Base-by-base conservation (phyloP, 2,113 vertebrate species). In the Varanus komodoensis region DNA sequence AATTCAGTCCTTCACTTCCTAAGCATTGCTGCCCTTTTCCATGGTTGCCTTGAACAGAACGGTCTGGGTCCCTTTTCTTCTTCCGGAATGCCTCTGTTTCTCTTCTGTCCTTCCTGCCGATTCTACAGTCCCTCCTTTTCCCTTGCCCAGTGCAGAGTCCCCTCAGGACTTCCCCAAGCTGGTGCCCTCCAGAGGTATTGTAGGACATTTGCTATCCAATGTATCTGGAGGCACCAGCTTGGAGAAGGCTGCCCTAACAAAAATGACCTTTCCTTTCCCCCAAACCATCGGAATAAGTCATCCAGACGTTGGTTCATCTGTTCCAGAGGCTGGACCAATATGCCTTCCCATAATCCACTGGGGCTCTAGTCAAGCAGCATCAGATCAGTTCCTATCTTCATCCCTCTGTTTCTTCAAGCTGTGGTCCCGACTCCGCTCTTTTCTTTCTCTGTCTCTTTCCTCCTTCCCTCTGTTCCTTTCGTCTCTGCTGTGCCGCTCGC, bases 391-490 rank as follows among this genome's bases (percentile, higher is more conserved):
- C 17, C 90, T 38, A 8, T 93, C 94, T 2, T 93, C 90, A 0
- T 91, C 94, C 87, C 97, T 96, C 48, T 96, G 97, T 32, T 96
- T 97, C 92, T 94, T 96, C 77, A 92, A 23, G 0, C 97, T 97
- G 90, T 96, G 97, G n/a, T 97, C 97, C 88, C 96, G 97, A 86
- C 97, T 97, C 12, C 96, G 67, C 5, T 98, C 98, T 86, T 95
- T 97, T 84, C 96, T 96, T 23, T 95, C 95, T 25, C 96, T 95
- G 86, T 97, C 89, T 21, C 78, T 81, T 9, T 79, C 78, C 23
- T 88, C 87, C 78, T 88, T 87, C 4, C 95, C 96, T 93, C 96
- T 96, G 93, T 27, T 85, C 92, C 96, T 95, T 94, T 97, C 97
- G 11, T 96, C 96, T 57, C 96, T 96, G 50, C 92, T 95, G 14